Evolutionary conservation across 2,797 vertebrate genomes (phyloP), one percentile per base, ranked within the genome.

Genomic region (Sebastes ruberrimus): DNA sequence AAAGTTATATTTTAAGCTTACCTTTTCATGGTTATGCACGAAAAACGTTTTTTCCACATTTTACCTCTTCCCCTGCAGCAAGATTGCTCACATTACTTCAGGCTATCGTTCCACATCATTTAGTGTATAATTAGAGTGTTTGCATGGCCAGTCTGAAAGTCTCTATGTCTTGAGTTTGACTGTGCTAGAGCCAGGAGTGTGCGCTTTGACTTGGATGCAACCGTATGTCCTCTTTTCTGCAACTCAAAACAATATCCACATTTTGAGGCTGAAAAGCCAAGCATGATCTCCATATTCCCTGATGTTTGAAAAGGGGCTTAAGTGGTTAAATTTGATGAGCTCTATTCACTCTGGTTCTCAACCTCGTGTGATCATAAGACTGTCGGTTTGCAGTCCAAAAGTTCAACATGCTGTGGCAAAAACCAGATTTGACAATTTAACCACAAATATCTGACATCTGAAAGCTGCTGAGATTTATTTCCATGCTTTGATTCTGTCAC

Each of bases 41-140:
- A 93, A 93, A 85, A 94, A 94, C 84, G 85, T 42, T 95, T 95
- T 95, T 96, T 96, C 95, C 95, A 95, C 94, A 92, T 95, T 95
- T 95, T 78, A 85, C 85, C 85, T 90, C 80, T 88, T 93, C 82
- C 93, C 93, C 85, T 91, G 46, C 76, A 91, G 91, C 89, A 60
- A 89, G 89, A 95, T 92, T 92, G 88, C 93, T 88, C 89, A 85
- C 52, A 85, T 89, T 88, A 91, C 90, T 93, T 83, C 65, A 78
- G 91, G 87, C 89, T 89, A 93, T 95, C 94, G 94, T 96, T 96
- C 95, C 95, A 95, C 95, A 95, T 94, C 92, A 95, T 96, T 96
- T 94, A 93, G 86, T 91, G 88, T 83, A 91, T 95, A 94, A 95
- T 95, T 95, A 93, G 89, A 75, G 89, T 80, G 90, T 94, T 94